Conservation (phyloP, 2,888 invertebrate genomes). For the Synanthedon formicaeformis region DNA sequence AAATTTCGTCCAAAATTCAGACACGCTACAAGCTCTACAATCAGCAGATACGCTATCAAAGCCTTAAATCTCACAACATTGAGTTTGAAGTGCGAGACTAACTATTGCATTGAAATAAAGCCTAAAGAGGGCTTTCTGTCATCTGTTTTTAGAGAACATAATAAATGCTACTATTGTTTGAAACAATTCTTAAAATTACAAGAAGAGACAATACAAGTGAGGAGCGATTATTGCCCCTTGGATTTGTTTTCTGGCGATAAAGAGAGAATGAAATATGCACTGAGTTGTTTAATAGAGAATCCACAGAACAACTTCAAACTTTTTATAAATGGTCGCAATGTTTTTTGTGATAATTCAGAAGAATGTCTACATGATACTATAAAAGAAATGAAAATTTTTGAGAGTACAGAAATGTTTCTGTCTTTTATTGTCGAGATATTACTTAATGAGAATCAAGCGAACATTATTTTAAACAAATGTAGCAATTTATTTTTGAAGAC, state of each 20-base stretch:
- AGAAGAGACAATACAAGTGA: conserved; percentile 53
- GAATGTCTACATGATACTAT: conserved; percentile 22
- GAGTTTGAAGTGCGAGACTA: conserved; percentile 22
- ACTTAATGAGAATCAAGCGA: conserved; percentile 13
- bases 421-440: conserved; percentile 42
- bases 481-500: conserved; percentile 3
- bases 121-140: conserved; percentile 75
- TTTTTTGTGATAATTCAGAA: background rate
- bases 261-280: conserved; percentile 64
- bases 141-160: conserved; percentile 28
- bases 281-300: conserved; percentile 58
- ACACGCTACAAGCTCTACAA: conserved; percentile 36
- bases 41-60: conserved; percentile 53
- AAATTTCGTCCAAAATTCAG: conserved; percentile 44
- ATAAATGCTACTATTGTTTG: conserved; percentile 69
- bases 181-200: conserved; percentile 70
- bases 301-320: conserved; percentile 77
- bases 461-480: conserved; percentile 10
- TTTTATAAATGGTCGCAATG: conserved; percentile 48
- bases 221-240: conserved; percentile 77
- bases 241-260: conserved; percentile 76
- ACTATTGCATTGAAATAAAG: conserved; percentile 74
- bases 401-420: conserved; percentile 24
- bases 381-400: conserved; percentile 21
- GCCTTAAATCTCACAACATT: conserved; percentile 52